Percentiles rank a stretch among this genome's conserved stretches.
Conservation (phyloP, 2,888 invertebrate species). For the Dicranocentrus wangi region DNA sequence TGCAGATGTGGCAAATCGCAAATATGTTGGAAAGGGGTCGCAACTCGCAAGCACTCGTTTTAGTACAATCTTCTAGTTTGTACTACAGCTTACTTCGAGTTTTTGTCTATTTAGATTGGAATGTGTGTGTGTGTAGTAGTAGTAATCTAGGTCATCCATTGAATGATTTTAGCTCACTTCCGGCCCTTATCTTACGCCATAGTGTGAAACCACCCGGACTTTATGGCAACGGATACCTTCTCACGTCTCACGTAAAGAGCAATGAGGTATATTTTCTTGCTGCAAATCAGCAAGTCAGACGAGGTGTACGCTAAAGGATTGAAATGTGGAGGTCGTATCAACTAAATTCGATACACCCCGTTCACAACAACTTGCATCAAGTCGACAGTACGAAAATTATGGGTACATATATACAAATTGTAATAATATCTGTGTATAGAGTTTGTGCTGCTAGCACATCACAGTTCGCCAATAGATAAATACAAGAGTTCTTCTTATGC, state of each 20-base stretch:
- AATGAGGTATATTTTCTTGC: too few relatives aligned
- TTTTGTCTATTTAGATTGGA: constrained; percentile 20
- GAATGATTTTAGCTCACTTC: constrained; percentile 61
- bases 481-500: too few relatives aligned
- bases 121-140: constrained; percentile 4
- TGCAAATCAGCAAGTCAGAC: too few relatives aligned
- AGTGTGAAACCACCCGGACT: constrained; percentile 54
- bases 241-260: too few relatives aligned
- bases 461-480: too few relatives aligned
- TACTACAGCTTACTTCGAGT: background rate
- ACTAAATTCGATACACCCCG: too few relatives aligned
- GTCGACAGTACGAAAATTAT: background rate
- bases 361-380: too few relatives aligned
- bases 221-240: constrained; percentile 28
- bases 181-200: constrained; percentile 49
- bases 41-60: background rate
- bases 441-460: background rate
- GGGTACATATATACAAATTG: background rate
- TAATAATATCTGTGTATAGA: background rate
- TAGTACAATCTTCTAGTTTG: background rate
- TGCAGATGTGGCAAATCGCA: background rate
- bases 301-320: too few relatives aligned
- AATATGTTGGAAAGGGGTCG: constrained; percentile 1
- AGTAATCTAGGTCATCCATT: constrained; percentile 59
- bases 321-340: too few relatives aligned